Conservation (phyloP, 2,797 vertebrate species). For the Oryzias dopingdopingensis region DNA sequence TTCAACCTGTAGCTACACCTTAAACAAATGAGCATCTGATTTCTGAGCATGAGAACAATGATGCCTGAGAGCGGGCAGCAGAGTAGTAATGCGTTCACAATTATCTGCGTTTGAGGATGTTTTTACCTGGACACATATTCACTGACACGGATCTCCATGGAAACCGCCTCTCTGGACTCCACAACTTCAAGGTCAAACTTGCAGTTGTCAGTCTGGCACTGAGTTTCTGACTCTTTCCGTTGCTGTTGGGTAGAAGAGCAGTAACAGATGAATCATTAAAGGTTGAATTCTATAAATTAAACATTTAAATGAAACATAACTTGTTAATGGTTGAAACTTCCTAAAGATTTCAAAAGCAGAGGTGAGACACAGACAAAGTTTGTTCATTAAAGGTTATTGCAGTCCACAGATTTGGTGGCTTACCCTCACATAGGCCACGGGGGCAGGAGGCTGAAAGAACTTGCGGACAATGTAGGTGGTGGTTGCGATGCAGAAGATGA, state of each 20-base stretch:
- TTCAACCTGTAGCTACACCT: constrained; percentile 58
- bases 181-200: constrained; percentile 87
- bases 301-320: too few species aligned
- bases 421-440: constrained; percentile 79
- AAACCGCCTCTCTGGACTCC: constrained; percentile 81
- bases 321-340: too few species aligned
- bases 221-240: constrained; percentile 94
- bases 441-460: constrained; percentile 89
- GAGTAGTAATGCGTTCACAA: constrained; percentile 19
- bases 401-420: not conserved
- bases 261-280: not conserved
- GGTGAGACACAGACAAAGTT: too few species aligned
- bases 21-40: constrained; percentile 30
- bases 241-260: constrained; percentile 74
- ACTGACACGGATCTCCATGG: constrained; percentile 79
- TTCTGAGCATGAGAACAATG: constrained; percentile 13
- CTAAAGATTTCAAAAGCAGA: too few species aligned
- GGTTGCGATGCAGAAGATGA: constrained; percentile 90
- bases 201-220: constrained; percentile 90
- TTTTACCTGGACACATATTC: constrained; percentile 91
- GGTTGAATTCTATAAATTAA: not conserved
- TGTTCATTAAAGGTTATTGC: too few species aligned
- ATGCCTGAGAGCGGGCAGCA: not conserved
- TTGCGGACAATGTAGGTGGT: constrained; percentile 94
- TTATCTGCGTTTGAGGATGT: not conserved